Evolutionary conservation across 2,888 invertebrate species (phyloP).

Genomic region (Cylindroiulus punctatus): DNA sequence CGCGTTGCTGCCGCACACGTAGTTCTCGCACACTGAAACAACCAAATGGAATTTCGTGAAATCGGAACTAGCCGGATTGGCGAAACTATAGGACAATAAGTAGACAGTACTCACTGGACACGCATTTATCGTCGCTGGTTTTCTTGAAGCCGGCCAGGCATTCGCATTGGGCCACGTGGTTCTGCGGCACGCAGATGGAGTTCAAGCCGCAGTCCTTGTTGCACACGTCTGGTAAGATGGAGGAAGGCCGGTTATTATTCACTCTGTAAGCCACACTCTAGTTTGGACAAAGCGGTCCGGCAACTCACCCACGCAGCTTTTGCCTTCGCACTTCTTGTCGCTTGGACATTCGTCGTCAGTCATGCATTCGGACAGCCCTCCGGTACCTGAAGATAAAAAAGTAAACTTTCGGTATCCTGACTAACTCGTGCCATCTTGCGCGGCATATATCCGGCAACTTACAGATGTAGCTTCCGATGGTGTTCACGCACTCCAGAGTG

Average conservation of each 20-base stretch:
- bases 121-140: slow-evolving; percentile 81
- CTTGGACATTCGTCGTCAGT: slow-evolving; percentile 82
- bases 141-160: slow-evolving; percentile 85
- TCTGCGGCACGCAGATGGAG: slow-evolving; percentile 86
- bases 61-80: neutral
- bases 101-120: slow-evolving; percentile 75
- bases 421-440: no score
- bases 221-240: slow-evolving; percentile 74
- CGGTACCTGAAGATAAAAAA: slow-evolving; percentile 50
- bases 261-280: neutral
- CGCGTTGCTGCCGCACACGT: slow-evolving; percentile 64
- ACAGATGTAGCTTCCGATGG: slow-evolving; percentile 88
- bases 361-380: slow-evolving; percentile 68
- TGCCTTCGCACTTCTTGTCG: slow-evolving; percentile 80
- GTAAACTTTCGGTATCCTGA: neutral
- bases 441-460: slow-evolving; percentile 1
- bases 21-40: slow-evolving; percentile 62
- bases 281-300: neutral
- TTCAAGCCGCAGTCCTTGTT: slow-evolving; percentile 82
- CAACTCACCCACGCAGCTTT: slow-evolving; percentile 74
- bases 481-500: slow-evolving; percentile 88
- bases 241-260: neutral
- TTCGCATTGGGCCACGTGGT: slow-evolving; percentile 88
- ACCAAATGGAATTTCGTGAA: neutral
- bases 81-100: no score